Conservation (phyloP, 2,888 invertebrate genomes). For the Tridacna crocea region DNA sequence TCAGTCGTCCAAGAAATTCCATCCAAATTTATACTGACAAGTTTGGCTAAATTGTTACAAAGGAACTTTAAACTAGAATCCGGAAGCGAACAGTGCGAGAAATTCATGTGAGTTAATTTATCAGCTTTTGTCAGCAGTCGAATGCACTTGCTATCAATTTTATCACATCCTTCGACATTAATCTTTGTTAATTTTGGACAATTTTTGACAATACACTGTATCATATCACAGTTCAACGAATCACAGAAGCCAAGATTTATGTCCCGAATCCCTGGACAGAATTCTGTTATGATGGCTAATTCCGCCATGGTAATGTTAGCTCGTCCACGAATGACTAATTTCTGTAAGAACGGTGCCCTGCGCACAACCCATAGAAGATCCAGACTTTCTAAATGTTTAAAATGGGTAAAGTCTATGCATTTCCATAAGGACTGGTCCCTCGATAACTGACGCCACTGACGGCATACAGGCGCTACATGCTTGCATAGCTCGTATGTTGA, state of each 20-base stretch:
- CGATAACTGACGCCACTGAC: constrained; percentile 64
- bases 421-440: constrained; percentile 70
- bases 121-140: constrained; percentile 47
- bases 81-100: constrained; percentile 70
- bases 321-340: constrained; percentile 62
- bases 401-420: constrained; percentile 58
- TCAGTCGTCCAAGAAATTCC: constrained; percentile 73
- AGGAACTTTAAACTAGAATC: constrained; percentile 64
- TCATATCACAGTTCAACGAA: constrained; percentile 56
- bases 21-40: constrained; percentile 71
- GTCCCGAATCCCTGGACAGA: constrained; percentile 61
- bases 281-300: constrained; percentile 65
- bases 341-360: constrained; percentile 57
- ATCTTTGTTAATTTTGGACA: constrained; percentile 63
- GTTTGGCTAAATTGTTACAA: constrained; percentile 51
- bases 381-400: constrained; percentile 49
- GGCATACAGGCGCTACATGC: constrained; percentile 65
- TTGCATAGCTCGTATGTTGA: constrained; percentile 62
- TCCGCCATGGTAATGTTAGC: constrained; percentile 61
- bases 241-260: constrained; percentile 73
- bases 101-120: constrained; percentile 64
- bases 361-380: constrained; percentile 62
- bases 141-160: constrained; percentile 58
- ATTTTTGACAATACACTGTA: constrained; percentile 61
- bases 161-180: constrained; percentile 73